Percentiles rank a stretch among this genome's conserved stretches.
phyloP scores from a whole-genome alignment of 2,797 vertebrate genomes.

The Enteromius mattozi region DNA sequence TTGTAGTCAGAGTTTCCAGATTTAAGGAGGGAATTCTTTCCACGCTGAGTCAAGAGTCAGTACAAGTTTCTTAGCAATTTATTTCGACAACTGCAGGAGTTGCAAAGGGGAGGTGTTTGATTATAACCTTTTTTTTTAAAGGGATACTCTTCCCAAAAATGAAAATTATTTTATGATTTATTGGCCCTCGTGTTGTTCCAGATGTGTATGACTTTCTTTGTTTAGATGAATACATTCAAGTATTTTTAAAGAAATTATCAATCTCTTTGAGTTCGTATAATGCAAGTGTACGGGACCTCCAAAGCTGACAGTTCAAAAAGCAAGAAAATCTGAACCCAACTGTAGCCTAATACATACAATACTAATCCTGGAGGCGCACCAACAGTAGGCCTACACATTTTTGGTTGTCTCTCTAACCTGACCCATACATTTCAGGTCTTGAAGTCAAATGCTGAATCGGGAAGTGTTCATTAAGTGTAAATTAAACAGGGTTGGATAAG shows the following conservation, averaged over 20 bases:
- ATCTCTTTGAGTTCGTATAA: background rate
- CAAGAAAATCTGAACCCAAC: too few relatives aligned
- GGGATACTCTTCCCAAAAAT: background rate
- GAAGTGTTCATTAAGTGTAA: background rate
- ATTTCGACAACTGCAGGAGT: conserved; percentile 26
- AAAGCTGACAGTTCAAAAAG: too few relatives aligned
- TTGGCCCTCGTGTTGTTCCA: background rate
- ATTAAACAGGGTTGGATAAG: background rate
- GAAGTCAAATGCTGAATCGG: background rate
- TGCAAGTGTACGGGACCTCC: background rate
- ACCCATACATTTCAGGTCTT: background rate
- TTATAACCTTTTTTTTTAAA: background rate
- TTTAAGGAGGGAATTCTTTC: conserved; percentile 60
- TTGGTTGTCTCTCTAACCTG: background rate
- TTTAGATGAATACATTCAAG: background rate
- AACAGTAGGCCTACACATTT: background rate
- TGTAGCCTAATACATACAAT: too few relatives aligned
- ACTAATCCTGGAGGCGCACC: background rate
- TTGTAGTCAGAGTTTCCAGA: conserved; percentile 63
- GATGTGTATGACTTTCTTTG: background rate
- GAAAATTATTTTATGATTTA: background rate
- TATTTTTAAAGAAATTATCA: background rate
- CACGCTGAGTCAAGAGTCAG: conserved; percentile 50
- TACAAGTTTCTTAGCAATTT: conserved; percentile 55
- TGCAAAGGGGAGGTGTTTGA: background rate